These are phyloP conservation scores for Clunio marinus DNA, from an alignment of 2,888 invertebrate genomes.

Conservation along the genomic window DNA sequence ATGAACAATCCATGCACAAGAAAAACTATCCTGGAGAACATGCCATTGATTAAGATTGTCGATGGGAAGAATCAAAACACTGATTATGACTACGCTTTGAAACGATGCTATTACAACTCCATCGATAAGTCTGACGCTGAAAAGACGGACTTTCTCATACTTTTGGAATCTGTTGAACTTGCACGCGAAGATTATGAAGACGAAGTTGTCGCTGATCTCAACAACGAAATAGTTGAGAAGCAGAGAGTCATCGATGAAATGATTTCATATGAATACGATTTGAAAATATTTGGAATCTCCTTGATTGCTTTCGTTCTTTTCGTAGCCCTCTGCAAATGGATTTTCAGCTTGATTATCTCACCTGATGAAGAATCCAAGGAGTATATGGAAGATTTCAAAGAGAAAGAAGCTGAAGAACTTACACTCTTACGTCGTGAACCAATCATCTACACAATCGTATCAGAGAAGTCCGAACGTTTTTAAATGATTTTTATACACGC, in stretches of 20 bases:
- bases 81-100: conserved; percentile 18
- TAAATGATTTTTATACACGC: too few relatives aligned
- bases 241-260: conserved; percentile 6
- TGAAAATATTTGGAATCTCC: background rate
- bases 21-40: conserved; percentile 9
- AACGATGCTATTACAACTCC: conserved; percentile 22
- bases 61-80: background rate
- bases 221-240: background rate
- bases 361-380: too few relatives aligned
- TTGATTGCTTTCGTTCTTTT: background rate
- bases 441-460: too few relatives aligned
- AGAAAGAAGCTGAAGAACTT: too few relatives aligned
- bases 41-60: conserved; percentile 22
- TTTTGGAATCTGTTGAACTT: conserved; percentile 6
- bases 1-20: conserved; percentile 34
- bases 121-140: conserved; percentile 15
- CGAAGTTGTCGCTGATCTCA: conserved; percentile 10
- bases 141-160: conserved; percentile 6
- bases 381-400: too few relatives aligned
- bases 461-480: too few relatives aligned
- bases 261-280: conserved; percentile 11
- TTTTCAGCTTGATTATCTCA: too few relatives aligned
- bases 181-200: conserved; percentile 27
- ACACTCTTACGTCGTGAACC: too few relatives aligned
- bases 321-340: background rate